Evolutionary conservation across 1,140 invertebrate genomes (phyloP).

Genomic region (Euschistus heros): DNA sequence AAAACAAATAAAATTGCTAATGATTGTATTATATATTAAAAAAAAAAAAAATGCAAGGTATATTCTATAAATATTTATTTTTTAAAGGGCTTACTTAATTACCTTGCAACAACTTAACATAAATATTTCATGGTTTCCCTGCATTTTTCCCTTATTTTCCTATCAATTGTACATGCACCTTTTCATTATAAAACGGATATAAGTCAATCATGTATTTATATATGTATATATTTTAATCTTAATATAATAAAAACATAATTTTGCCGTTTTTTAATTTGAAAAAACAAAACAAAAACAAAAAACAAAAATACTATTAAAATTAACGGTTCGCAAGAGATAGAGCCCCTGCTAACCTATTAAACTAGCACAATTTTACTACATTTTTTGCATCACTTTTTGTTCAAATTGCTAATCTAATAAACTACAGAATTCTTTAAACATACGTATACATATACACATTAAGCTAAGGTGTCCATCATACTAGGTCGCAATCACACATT

Average conservation of each 20-base stretch:
- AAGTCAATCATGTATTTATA: neutral
- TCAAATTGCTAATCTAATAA: constrained; percentile 24
- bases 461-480: constrained; percentile 21
- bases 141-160: too few relatives aligned
- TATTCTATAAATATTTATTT: too few relatives aligned
- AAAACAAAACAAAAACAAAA: constrained; percentile 8
- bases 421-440: constrained; percentile 27
- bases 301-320: constrained; percentile 8
- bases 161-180: neutral
- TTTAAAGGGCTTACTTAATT: too few relatives aligned
- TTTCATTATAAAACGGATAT: neutral
- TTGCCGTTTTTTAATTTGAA: constrained; percentile 6
- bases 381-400: constrained; percentile 21
- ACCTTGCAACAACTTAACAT: too few relatives aligned
- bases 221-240: constrained; percentile 6
- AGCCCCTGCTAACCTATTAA: constrained; percentile 1
- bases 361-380: constrained; percentile 19
- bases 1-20: too few relatives aligned
- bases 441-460: constrained; percentile 27
- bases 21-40: too few relatives aligned
- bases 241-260: constrained; percentile 19
- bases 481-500: constrained; percentile 20
- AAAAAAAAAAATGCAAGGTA: too few relatives aligned
- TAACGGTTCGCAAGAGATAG: neutral
- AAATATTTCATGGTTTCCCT: too few relatives aligned